A percentile compares a stretch with the other conserved stretches of the same genome.
phyloP scores from a whole-genome alignment of 2,888 invertebrate genomes.

The Trilocha varians region DNA sequence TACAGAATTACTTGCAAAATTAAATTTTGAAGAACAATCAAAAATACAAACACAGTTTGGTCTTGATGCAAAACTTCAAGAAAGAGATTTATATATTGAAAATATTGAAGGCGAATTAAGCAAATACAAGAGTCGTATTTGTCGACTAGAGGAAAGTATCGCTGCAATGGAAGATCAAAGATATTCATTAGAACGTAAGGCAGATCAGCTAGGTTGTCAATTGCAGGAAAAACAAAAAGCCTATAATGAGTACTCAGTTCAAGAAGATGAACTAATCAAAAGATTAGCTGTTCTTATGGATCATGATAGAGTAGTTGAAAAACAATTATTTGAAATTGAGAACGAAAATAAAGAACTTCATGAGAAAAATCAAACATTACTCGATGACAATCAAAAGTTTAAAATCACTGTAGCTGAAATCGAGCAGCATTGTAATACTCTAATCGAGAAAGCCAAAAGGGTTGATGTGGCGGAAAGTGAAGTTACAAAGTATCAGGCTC shows the following conservation, averaged over 20 bases:
- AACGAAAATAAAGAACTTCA: constrained; percentile 71
- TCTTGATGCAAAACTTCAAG: constrained; percentile 80
- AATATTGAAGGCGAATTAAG: constrained; percentile 78
- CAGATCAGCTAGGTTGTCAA: constrained; percentile 74
- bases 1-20: constrained; percentile 36
- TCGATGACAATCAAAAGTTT: constrained; percentile 66
- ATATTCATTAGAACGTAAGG: constrained; percentile 73
- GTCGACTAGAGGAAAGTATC: constrained; percentile 78
- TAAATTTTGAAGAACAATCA: constrained; percentile 44
- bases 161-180: constrained; percentile 75
- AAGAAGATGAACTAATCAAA: constrained; percentile 76
- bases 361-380: constrained; percentile 66
- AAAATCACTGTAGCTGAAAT: constrained; percentile 54
- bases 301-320: constrained; percentile 76
- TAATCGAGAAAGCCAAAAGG: constrained; percentile 47
- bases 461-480: constrained; percentile 41
- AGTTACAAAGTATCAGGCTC: constrained; percentile 38
- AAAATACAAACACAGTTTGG: constrained; percentile 56
- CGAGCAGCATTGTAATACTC: constrained; percentile 45
- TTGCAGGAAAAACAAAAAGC: constrained; percentile 74
- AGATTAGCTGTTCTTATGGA: constrained; percentile 75
- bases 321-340: constrained; percentile 74
- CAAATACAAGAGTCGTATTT: constrained; percentile 76
- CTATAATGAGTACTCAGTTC: constrained; percentile 72
- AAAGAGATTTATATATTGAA: constrained; percentile 82